Evolutionary conservation across 2,113 vertebrate species (phyloP).

Genomic region (Oriolus oriolus): DNA sequence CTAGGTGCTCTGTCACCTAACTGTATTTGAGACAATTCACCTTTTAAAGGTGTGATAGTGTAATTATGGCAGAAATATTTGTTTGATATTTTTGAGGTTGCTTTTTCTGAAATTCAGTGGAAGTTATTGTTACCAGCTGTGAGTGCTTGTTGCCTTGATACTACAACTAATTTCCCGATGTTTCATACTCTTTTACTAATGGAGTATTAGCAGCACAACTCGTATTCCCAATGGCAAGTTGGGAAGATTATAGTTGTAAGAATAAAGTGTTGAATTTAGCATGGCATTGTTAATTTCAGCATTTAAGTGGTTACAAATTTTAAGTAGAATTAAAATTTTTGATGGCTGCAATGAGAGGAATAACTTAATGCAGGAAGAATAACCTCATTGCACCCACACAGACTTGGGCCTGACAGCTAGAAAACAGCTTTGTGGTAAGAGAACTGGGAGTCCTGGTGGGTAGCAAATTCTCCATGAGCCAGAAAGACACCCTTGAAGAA

Average conservation of each 20-base stretch:
- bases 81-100: background rate
- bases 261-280: background rate
- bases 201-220: background rate
- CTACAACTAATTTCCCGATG: background rate
- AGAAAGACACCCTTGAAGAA: background rate
- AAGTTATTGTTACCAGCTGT: background rate
- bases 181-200: background rate
- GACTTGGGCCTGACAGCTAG: background rate
- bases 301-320: background rate
- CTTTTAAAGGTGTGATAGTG: background rate
- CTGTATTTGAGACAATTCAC: background rate
- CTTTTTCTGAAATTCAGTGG: background rate
- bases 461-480: background rate
- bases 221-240: background rate
- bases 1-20: background rate
- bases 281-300: background rate
- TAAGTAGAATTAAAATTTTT: background rate
- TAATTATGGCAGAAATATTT: background rate
- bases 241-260: background rate
- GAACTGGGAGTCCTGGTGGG: background rate
- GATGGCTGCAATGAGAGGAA: background rate
- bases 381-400: background rate
- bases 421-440: background rate
- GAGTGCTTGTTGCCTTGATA: background rate
- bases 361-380: background rate